A percentile compares a stretch with the other conserved stretches of the same genome.
Conservation (phyloP, 2,113 vertebrate species). For the Ailurus styani region DNA sequence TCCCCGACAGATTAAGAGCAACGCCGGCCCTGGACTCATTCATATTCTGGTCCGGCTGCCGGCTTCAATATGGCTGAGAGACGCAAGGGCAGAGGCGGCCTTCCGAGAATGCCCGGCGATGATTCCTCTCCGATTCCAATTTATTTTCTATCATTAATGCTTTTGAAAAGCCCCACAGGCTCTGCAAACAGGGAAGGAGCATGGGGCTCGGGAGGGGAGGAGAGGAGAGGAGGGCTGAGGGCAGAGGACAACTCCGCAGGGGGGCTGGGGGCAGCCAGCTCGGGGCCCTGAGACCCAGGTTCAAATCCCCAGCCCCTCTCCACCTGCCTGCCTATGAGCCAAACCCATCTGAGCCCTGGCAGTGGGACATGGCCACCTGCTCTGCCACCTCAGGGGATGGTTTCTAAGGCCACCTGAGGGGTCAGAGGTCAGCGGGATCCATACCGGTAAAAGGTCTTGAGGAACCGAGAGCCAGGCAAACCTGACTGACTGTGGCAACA, state of each 20-base stretch:
- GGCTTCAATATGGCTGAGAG: slow-evolving; percentile 76
- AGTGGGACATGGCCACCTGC: background rate
- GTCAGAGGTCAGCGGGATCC: background rate
- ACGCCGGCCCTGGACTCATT: slow-evolving; percentile 65
- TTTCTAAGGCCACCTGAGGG: background rate
- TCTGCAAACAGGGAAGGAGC: slow-evolving; percentile 64
- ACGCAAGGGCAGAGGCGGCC: slow-evolving; percentile 70
- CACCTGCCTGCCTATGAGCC: background rate
- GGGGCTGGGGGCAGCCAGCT: background rate
- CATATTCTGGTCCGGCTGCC: slow-evolving; percentile 73
- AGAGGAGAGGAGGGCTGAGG: background rate
- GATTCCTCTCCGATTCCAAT: slow-evolving; percentile 80
- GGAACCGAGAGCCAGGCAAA: background rate
- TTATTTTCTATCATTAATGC: slow-evolving; percentile 84
- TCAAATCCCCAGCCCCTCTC: background rate
- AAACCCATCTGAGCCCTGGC: background rate
- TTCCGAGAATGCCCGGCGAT: slow-evolving; percentile 77
- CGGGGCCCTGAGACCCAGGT: background rate
- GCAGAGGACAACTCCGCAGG: accelerated
- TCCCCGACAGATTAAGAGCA: slow-evolving; percentile 49
- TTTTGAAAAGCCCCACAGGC: slow-evolving; percentile 76
- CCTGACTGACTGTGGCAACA: no score
- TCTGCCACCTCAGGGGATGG: background rate
- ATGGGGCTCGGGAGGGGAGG: background rate
- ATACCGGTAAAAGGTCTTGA: background rate